Conservation (phyloP, 2,888 invertebrate genomes). For the Troides aeacus region DNA sequence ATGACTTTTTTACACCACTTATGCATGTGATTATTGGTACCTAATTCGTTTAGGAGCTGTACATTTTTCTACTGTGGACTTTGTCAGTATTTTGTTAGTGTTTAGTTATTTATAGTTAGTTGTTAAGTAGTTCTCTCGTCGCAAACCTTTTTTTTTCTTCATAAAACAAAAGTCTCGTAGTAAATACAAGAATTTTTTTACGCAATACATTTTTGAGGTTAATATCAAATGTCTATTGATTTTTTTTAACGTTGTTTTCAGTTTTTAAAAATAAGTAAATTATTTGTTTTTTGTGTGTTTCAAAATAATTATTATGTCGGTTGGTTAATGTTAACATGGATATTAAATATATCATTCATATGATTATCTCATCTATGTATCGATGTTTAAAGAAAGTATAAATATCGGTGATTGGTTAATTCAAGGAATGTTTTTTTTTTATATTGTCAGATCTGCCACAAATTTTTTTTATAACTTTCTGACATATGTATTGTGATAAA, state of each 20-base stretch:
- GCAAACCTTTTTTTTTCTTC: background rate
- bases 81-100: slow-evolving; percentile 67
- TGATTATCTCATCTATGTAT: background rate
- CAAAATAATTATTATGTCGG: background rate
- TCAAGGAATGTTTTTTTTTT: no score
- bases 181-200: background rate
- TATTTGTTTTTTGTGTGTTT: background rate
- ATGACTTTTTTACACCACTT: slow-evolving; percentile 49
- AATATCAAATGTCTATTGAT: background rate
- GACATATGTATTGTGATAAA: background rate
- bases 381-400: background rate
- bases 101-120: slow-evolving; percentile 56
- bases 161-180: background rate
- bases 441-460: no score
- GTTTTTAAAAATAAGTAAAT: background rate
- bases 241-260: background rate
- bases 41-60: slow-evolving; percentile 50
- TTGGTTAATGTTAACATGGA: background rate
- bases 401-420: no score
- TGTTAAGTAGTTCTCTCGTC: slow-evolving; percentile 21
- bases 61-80: slow-evolving; percentile 56
- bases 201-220: background rate
- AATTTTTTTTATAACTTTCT: no score
- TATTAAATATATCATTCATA: background rate
- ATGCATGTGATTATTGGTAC: slow-evolving; percentile 58